A percentile compares a stretch with the other conserved stretches of the same genome.
These are phyloP conservation scores for Drosophila watanabei DNA, from an alignment of 1,140 invertebrate genomes.

Conservation along the genomic window DNA sequence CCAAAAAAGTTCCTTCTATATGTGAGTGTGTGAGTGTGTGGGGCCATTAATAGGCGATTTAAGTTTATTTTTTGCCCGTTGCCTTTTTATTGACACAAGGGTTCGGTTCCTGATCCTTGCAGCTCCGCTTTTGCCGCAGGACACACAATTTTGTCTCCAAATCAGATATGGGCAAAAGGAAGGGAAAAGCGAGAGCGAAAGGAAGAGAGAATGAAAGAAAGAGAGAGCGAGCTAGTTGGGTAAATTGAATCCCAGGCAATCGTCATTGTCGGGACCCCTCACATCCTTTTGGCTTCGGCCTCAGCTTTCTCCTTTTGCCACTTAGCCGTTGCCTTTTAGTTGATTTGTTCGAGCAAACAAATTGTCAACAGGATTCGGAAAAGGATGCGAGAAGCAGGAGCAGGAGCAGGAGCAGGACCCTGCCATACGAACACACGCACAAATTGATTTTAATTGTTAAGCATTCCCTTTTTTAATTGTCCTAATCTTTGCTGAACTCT, in stretches of 20 bases:
- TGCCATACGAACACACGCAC: constrained; percentile 44
- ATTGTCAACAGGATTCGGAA: constrained; percentile 66
- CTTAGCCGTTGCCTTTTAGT: constrained; percentile 69
- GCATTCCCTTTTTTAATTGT: constrained; percentile 83
- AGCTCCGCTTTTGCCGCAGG: constrained; percentile 18
- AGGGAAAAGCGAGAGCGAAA: not conserved
- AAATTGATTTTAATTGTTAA: constrained; percentile 84
- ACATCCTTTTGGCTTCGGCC: constrained; percentile 1
- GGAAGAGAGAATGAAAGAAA: not conserved
- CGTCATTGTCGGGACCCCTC: constrained; percentile 25
- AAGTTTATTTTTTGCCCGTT: constrained; percentile 80
- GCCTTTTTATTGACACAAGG: constrained; percentile 70
- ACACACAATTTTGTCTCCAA: constrained; percentile 52
- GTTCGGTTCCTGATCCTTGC: not conserved
- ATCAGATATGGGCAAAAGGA: constrained; percentile 28
- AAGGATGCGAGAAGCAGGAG: constrained; percentile 9
- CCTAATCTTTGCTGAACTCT: constrained; percentile 74
- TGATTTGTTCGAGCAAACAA: constrained; percentile 80
- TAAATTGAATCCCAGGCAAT: constrained; percentile 48
- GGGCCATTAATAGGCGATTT: constrained; percentile 77
- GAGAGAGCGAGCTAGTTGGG: not conserved
- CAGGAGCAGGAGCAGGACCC: not conserved
- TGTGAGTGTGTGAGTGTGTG: constrained; percentile 11
- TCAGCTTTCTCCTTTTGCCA: constrained; percentile 45
- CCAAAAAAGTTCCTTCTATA: constrained; percentile 22